A percentile compares a stretch with the other conserved stretches of the same genome.
phyloP scores from a whole-genome alignment of 1,140 invertebrate genomes.

The Papilio polyxenes region DNA sequence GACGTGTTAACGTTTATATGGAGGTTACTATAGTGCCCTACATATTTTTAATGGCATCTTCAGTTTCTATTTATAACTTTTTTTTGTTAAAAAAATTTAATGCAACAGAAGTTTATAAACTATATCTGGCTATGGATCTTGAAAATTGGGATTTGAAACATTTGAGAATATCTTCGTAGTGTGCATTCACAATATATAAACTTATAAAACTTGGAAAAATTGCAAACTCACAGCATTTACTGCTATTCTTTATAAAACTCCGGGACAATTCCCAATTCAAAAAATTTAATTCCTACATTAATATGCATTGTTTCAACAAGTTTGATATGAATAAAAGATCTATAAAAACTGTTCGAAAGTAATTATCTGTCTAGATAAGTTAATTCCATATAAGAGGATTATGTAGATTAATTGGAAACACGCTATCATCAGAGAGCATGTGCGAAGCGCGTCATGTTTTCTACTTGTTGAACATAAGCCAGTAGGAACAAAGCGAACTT shows the following conservation, averaged over 20 bases:
- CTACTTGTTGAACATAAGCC: not conserved
- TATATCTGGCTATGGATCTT: not conserved
- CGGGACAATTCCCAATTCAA: not conserved
- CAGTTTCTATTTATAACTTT: not conserved
- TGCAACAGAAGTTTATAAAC: not conserved
- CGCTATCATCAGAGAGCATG: conserved; percentile 29
- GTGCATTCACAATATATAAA: not conserved
- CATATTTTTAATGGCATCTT: conserved; percentile 12
- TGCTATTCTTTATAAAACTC: not conserved
- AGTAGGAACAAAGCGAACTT: not conserved
- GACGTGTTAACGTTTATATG: conserved; percentile 37
- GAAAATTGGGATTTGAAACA: too few relatives aligned
- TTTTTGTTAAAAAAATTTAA: not conserved
- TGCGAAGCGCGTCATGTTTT: conserved; percentile 2
- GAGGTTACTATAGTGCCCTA: conserved; percentile 13
- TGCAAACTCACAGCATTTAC: too few relatives aligned
- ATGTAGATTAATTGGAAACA: conserved; percentile 39
- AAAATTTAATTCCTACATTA: not conserved
- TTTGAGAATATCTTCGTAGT: too few relatives aligned
- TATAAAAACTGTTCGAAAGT: conserved; percentile 29
- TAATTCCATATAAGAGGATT: conserved; percentile 38
- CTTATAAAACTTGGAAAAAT: too few relatives aligned
- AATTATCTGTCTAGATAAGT: conserved; percentile 36
- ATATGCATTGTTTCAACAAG: not conserved
- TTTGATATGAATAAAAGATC: conserved; percentile 15